A percentile compares a stretch with the other conserved stretches of the same genome.
These are phyloP conservation scores for Catagonus wagneri DNA, from an alignment of 2,113 vertebrate genomes.

Conservation along the genomic window DNA sequence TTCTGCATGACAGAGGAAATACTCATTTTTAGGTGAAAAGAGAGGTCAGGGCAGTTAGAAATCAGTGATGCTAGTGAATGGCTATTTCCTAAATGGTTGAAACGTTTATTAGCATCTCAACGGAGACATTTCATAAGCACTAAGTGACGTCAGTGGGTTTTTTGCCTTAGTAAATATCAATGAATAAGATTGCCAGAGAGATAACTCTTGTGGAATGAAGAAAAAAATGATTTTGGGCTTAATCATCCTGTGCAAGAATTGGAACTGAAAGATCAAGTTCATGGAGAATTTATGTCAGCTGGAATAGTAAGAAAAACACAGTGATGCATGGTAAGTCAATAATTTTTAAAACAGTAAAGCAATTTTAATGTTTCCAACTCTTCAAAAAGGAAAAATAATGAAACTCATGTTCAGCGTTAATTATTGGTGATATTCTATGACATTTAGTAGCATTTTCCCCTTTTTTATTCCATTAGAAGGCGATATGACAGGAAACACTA, in stretches of 20 bases:
- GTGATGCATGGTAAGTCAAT: not conserved
- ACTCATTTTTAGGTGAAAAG: constrained; percentile 58
- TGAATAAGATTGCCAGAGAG: constrained; percentile 8
- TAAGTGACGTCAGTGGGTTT: constrained; percentile 23
- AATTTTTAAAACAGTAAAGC: not conserved
- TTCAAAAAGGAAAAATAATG: constrained; percentile 51
- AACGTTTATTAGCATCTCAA: constrained; percentile 51
- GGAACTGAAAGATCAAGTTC: constrained; percentile 50
- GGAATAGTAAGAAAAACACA: constrained; percentile 28
- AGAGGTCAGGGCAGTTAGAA: not conserved
- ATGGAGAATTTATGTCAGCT: constrained; percentile 15
- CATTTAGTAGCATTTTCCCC: not conserved
- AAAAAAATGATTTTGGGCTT: not conserved
- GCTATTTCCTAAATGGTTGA: constrained; percentile 4
- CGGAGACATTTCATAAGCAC: not conserved
- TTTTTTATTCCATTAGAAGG: constrained; percentile 16
- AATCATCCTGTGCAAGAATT: constrained; percentile 1
- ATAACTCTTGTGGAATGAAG: constrained; percentile 8
- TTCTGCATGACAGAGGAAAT: not conserved
- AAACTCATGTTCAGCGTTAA: not conserved
- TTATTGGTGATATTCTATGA: not conserved
- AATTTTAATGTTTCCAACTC: not conserved
- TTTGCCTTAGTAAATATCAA: constrained; percentile 53
- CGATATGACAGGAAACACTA: not conserved
- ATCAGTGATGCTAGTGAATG: constrained; percentile 9